These are phyloP conservation scores for Trachelus stipa DNA, from an alignment of 2,888 invertebrate species.

Conservation along the genomic window DNA sequence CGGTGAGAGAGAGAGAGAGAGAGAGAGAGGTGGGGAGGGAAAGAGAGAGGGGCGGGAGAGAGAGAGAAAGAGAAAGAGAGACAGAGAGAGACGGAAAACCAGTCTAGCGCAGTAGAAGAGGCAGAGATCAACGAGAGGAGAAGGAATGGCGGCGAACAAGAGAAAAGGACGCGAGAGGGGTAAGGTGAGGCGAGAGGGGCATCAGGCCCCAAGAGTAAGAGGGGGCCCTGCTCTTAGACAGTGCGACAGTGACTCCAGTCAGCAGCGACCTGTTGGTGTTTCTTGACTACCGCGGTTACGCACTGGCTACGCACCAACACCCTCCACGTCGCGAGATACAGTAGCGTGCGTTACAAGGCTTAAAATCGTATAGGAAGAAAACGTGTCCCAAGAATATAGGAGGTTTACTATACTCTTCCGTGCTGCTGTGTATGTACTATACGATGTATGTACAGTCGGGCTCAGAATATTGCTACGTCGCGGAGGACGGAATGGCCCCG, in stretches of 20 bases:
- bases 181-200: constrained; percentile 1
- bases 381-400: too few species aligned
- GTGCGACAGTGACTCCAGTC: constrained; percentile 52
- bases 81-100: constrained; percentile 15
- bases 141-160: constrained; percentile 24
- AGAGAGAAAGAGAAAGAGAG: constrained; percentile 23
- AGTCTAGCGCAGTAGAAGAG: too few species aligned
- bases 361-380: too few species aligned
- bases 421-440: too few species aligned
- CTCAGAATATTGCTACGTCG: too few species aligned
- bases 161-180: constrained; percentile 6
- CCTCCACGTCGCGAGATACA: background rate
- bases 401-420: too few species aligned
- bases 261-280: constrained; percentile 54
- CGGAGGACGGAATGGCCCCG: too few species aligned
- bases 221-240: constrained; percentile 35
- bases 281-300: constrained; percentile 33
- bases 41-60: constrained; percentile 20
- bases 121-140: constrained; percentile 13
- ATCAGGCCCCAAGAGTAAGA: constrained; percentile 24
- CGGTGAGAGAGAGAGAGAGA: constrained; percentile 12
- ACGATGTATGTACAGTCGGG: too few species aligned
- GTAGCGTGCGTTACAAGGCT: background rate
- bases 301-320: constrained; percentile 37
- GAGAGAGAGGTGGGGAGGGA: constrained; percentile 15